Conservation (phyloP, 2,888 invertebrate genomes). For the Campoletis raptor region DNA sequence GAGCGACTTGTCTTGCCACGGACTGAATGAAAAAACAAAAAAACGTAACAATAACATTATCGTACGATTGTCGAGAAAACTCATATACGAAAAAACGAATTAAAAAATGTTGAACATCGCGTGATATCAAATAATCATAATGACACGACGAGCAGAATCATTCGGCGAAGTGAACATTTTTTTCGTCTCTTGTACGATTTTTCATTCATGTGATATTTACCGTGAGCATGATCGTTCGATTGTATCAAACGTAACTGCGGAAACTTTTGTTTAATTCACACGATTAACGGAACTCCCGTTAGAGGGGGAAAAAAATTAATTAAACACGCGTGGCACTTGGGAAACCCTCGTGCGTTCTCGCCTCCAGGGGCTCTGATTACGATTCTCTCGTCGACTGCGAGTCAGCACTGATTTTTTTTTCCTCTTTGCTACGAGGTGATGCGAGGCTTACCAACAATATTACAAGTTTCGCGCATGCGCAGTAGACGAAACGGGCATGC, state of each 20-base stretch:
- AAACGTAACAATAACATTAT: constrained; percentile 44
- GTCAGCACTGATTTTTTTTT: constrained; percentile 48
- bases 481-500: not conserved
- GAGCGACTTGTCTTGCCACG: constrained; percentile 76
- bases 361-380: constrained; percentile 66
- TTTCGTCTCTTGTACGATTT: not conserved
- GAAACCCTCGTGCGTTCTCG: constrained; percentile 61
- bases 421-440: not conserved
- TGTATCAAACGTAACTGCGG: constrained; percentile 38
- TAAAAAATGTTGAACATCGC: constrained; percentile 43
- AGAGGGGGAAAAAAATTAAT: constrained; percentile 37
- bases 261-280: constrained; percentile 23
- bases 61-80: constrained; percentile 12
- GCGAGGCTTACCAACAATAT: constrained; percentile 36
- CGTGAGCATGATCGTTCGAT: constrained; percentile 77
- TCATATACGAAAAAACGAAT: not conserved
- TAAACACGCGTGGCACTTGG: constrained; percentile 65
- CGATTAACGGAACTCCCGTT: constrained; percentile 42
- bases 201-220: constrained; percentile 71
- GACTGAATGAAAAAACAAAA: constrained; percentile 76
- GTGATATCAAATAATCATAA: constrained; percentile 52
- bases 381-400: constrained; percentile 45
- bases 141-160: constrained; percentile 15
- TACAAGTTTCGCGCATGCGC: constrained; percentile 23
- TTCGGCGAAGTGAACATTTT: not conserved